Percentiles rank a stretch among this genome's conserved stretches.
phyloP scores from a whole-genome alignment of 2,888 invertebrate genomes.

The Diogma glabrata region DNA sequence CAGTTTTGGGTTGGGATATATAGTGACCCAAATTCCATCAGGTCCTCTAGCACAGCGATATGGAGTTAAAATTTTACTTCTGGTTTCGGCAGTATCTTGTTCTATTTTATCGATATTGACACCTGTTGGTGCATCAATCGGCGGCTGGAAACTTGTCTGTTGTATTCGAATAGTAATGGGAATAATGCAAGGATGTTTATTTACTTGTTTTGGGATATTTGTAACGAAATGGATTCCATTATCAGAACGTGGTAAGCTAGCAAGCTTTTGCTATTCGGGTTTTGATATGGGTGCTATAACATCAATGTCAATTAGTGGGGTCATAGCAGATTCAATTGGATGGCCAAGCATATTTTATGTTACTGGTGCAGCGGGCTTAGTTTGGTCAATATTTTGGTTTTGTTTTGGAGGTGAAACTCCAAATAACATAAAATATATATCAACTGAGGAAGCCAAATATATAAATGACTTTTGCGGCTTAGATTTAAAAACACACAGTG shows the following conservation, averaged over 20 bases:
- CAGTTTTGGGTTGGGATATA: conserved; percentile 73
- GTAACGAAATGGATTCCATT: conserved; percentile 62
- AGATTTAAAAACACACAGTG: too few species aligned
- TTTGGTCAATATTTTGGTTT: conserved; percentile 43
- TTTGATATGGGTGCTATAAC: conserved; percentile 56
- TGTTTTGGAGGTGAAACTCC: too few species aligned
- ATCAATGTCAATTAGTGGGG: conserved; percentile 50
- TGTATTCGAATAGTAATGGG: conserved; percentile 60
- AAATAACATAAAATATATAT: too few species aligned
- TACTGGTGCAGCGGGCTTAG: conserved; percentile 41
- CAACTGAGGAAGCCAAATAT: too few species aligned
- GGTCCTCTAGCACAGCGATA: conserved; percentile 58
- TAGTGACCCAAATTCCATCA: conserved; percentile 57
- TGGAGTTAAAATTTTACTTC: conserved; percentile 60
- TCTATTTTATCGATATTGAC: conserved; percentile 52
- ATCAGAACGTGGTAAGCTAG: conserved; percentile 47
- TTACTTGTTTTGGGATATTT: conserved; percentile 58
- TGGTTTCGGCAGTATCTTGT: conserved; percentile 39
- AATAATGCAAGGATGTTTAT: conserved; percentile 58
- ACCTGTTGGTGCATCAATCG: conserved; percentile 51
- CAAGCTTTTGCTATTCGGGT: conserved; percentile 46
- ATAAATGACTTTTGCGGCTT: too few species aligned
- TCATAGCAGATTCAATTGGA: conserved; percentile 46
- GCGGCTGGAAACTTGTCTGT: conserved; percentile 50
- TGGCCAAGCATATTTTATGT: conserved; percentile 59